Evolutionary conservation across 2,888 invertebrate genomes (phyloP), one percentile per base, ranked within the genome.

Genomic region (Onthophagus sagittarius): DNA sequence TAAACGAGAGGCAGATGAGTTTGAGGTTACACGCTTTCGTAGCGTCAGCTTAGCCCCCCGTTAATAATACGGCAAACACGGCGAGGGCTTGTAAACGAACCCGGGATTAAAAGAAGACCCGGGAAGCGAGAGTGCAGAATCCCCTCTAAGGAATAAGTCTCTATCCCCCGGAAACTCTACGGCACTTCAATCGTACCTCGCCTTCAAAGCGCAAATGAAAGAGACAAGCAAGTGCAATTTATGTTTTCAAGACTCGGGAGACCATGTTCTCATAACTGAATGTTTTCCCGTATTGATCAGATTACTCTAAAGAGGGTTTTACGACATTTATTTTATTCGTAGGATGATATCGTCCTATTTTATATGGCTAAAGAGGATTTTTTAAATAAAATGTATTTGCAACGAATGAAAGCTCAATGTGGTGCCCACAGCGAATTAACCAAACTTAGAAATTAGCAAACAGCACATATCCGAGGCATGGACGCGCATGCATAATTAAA

Each of bases 61-160:
- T 67, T 67, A 67, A 67, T 67, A 67, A 67, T 31, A 67, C 67
- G 67, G 32, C 67, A 67, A 67, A 67, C 67, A 67, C 32, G 67
- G 67, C 67, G 67, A n/a, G 67, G 31, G 67, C 13, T 23, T 67
- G 67, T 67, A 67, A 67, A 67, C 67, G 67, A 67, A 67, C 67
- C 67, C 31, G 15, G 67, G 15, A 67, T 67, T 67, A 67, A 67
- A 67, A 31, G 31, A 67, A 15, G 31, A 23, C 67, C 67, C 23
- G n/a, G 15, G 39, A 53, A 53, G 39, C 39, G 39, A 53, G 39
- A 53, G 39, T 53, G 39, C 39, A 53, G 39, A 53, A 53, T 53
- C 39, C 39, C 39, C 39, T 53, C 39, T 53, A 53, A 53, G 39
- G 39, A 53, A 53, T 23, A 53, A 53, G 39, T 53, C 39, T 11